Base-by-base conservation (phyloP, 2,888 invertebrate genomes). In the Drosophila anceps region DNA sequence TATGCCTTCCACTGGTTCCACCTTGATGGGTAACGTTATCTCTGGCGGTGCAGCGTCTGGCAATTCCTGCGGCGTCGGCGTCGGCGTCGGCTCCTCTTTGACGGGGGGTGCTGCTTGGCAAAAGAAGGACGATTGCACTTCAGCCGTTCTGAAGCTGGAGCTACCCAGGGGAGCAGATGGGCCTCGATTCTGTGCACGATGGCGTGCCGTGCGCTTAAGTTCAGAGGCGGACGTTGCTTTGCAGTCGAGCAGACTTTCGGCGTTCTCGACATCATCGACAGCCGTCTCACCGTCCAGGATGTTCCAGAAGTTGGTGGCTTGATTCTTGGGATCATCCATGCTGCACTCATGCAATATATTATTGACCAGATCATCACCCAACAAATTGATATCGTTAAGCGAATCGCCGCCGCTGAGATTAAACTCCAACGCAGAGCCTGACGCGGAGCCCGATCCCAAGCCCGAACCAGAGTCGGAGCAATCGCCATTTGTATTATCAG, bases 281-380 rank as follows among this genome's bases (percentile, higher is more conserved):
- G 91, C 91, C 27, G 91, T 91, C 60, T 92, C 92, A 37, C 92
- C 93, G 59, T 93, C 93, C 5, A 93, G 84, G n/a, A 93, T 92
- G 61, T 93, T 93, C 93, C 93, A 93, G 74, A 93, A 93, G 68
- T 81, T 93, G 20, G 93, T 92, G 18, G 92, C 92, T 64, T 93
- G 92, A 79, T 92, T 93, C 71, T 93, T 93, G 35, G 93, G 90
- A 68, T 93, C 93, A 69, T 93, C 93, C 73, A 93, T 92, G 82
- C 91, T 91, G 82, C 93, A 93, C 81, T 93, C 93, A 59, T 93
- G 92, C 69, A 93, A 71, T 62, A 93, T 93, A 66, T 93, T 93
- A 57, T 93, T 93, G 59, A 93, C 93, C 74, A 93, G 79, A 54
- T 93, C 93, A 65, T 93, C 93, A 13, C 92, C 93, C 61, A 93